phyloP scores from a whole-genome alignment of 2,113 vertebrate genomes.

The Prolemur simus region DNA sequence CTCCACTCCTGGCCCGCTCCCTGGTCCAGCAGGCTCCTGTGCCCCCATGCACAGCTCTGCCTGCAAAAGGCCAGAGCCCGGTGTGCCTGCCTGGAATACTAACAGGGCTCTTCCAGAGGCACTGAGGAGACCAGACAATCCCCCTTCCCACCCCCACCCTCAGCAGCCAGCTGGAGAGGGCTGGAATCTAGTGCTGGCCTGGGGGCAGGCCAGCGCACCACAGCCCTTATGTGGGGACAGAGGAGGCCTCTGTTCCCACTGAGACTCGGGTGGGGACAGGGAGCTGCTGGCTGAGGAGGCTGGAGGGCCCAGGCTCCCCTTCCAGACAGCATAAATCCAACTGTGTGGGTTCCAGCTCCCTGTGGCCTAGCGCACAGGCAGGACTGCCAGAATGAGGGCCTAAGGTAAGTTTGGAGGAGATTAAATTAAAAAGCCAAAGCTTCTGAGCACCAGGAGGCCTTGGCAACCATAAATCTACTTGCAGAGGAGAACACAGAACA shows the following conservation, averaged over 20 bases:
- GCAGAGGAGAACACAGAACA: neutral
- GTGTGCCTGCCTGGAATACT: constrained; percentile 27
- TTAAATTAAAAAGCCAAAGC: constrained; percentile 58
- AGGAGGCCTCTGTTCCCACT: constrained; percentile 50
- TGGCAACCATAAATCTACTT: neutral
- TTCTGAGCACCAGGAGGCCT: neutral
- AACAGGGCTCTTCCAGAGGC: neutral
- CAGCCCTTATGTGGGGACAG: constrained; percentile 58
- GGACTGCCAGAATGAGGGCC: neutral
- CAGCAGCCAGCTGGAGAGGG: constrained; percentile 41
- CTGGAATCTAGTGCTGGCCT: neutral
- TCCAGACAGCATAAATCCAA: constrained; percentile 75
- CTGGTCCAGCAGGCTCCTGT: neutral
- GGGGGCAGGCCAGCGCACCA: constrained; percentile 56
- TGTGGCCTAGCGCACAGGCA: constrained; percentile 28
- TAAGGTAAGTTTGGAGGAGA: constrained; percentile 23
- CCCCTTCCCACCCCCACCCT: neutral
- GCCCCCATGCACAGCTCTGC: neutral
- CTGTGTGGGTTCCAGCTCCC: constrained; percentile 37
- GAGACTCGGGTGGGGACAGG: neutral
- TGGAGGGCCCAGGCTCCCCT: constrained; percentile 51
- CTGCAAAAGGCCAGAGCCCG: neutral
- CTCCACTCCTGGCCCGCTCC: neutral
- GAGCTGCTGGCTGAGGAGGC: neutral
- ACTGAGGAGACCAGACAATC: neutral